phyloP scores from a whole-genome alignment of 2,888 invertebrate species.

The Hydroisotoma schaefferi region DNA sequence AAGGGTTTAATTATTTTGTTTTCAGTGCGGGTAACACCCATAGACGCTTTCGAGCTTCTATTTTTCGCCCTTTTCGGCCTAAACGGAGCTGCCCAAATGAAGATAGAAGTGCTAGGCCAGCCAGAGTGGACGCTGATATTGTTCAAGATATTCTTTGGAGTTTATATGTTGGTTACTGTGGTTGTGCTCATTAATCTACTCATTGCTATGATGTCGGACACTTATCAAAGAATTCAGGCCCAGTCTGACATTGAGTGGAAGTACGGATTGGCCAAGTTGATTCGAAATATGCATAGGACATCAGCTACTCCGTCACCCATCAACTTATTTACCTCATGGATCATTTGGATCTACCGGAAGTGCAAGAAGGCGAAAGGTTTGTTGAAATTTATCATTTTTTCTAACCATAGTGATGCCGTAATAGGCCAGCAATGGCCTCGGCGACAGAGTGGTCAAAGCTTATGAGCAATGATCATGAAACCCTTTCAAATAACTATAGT shows the following conservation, averaged over 20 bases:
- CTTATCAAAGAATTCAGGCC: constrained; percentile 96
- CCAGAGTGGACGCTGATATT: constrained; percentile 75
- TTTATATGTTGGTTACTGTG: constrained; percentile 96
- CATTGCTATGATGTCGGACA: constrained; percentile 99
- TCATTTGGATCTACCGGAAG: constrained; percentile 75
- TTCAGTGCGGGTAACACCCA: constrained; percentile 84
- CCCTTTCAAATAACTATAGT: no score
- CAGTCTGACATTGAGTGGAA: constrained; percentile 99
- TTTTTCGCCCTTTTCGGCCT: constrained; percentile 98
- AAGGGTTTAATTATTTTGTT: constrained; percentile 49
- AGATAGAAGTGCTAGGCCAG: constrained; percentile 55
- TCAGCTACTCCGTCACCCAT: constrained; percentile 96
- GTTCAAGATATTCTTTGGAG: constrained; percentile 89
- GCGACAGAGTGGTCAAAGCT: no score
- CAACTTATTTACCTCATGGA: constrained; percentile 92
- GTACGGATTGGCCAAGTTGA: constrained; percentile 95
- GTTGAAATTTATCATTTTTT: background rate
- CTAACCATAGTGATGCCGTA: no score
- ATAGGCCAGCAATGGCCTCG: no score
- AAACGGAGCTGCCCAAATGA: constrained; percentile 79
- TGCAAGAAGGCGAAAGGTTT: constrained; percentile 60
- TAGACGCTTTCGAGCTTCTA: constrained; percentile 92
- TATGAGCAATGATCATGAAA: no score
- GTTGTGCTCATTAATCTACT: constrained; percentile 97
- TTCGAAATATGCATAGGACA: constrained; percentile 96